These are phyloP conservation scores for Nemopilema nomurai DNA, from an alignment of 30 jellyfish, hydroid and myxozoan genomes.

Conservation along the genomic window DNA sequence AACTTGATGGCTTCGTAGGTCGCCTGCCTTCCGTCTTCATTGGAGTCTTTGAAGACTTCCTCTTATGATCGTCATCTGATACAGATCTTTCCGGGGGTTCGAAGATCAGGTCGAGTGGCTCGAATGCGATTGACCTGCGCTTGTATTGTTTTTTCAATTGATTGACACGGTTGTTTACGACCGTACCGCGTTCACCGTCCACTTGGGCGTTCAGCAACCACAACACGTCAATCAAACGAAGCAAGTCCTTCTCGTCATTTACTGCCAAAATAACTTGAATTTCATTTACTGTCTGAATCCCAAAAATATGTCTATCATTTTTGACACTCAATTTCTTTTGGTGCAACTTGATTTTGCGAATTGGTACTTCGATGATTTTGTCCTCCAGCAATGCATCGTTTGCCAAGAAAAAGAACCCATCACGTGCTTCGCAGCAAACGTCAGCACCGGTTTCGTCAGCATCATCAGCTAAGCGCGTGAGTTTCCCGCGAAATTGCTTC, in stretches of 20 bases:
- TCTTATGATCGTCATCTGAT: slow-evolving; percentile 53
- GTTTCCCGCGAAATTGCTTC: slow-evolving; percentile 6
- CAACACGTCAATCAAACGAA: slow-evolving; percentile 12
- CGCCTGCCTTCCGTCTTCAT: slow-evolving; percentile 14
- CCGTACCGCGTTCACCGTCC: slow-evolving; percentile 49
- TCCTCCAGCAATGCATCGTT: slow-evolving; percentile 8
- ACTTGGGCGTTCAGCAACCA: slow-evolving; percentile 50
- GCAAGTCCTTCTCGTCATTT: slow-evolving; percentile 16
- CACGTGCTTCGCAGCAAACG: slow-evolving; percentile 32
- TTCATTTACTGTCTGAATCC: slow-evolving; percentile 4
- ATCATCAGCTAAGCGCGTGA: neutral
- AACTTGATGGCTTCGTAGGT: slow-evolving; percentile 6
- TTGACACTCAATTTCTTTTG: neutral
- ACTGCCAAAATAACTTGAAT: neutral
- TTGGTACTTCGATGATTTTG: slow-evolving; percentile 27
- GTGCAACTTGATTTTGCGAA: slow-evolving; percentile 22
- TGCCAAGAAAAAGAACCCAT: slow-evolving; percentile 41
- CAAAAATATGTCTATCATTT: neutral
- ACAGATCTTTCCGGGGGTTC: neutral
- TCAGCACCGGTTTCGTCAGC: slow-evolving; percentile 24
- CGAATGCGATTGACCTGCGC: slow-evolving; percentile 44
- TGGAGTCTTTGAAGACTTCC: slow-evolving; percentile 22
- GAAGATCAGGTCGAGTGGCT: neutral
- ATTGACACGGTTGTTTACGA: neutral
- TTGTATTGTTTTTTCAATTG: slow-evolving; percentile 24